Conservation (phyloP, 2,797 vertebrate genomes). For the Muscicapa comitata region DNA sequence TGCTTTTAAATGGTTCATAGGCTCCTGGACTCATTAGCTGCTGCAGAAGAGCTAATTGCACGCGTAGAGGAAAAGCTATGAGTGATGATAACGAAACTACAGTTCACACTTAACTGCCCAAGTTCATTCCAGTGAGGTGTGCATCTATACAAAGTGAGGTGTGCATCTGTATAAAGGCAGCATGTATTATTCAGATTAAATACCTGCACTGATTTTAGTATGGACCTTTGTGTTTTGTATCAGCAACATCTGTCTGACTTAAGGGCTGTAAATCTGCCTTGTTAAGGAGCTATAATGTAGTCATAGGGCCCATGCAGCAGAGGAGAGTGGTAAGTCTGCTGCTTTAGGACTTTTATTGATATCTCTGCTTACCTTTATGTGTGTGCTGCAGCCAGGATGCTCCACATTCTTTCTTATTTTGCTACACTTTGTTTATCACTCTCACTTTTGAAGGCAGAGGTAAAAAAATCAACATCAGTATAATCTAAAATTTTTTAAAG, state of each 20-base stretch:
- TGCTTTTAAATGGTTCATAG: conserved; percentile 19
- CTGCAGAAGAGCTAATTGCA: conserved; percentile 31
- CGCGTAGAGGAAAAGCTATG: background rate
- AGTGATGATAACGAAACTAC: conserved; percentile 26
- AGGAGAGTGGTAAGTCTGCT: background rate
- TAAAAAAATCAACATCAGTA: background rate
- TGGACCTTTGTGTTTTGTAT: background rate
- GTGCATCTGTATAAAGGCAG: background rate
- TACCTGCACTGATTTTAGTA: background rate
- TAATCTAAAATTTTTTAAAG: background rate
- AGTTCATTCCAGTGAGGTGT: background rate
- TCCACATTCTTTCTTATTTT: background rate
- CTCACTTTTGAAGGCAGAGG: background rate
- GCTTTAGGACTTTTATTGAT: background rate
- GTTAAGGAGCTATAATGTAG: background rate
- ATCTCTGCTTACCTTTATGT: background rate
- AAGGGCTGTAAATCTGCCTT: background rate
- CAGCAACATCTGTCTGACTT: conserved; percentile 7
- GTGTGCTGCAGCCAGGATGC: background rate
- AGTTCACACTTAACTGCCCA: background rate
- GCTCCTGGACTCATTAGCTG: conserved; percentile 29
- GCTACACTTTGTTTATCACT: background rate
- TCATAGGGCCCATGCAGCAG: background rate
- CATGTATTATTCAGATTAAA: conserved; percentile 17
- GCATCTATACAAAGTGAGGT: background rate